Evolutionary conservation across 1,140 invertebrate species (phyloP).

Genomic region (Eulimnadia texana): DNA sequence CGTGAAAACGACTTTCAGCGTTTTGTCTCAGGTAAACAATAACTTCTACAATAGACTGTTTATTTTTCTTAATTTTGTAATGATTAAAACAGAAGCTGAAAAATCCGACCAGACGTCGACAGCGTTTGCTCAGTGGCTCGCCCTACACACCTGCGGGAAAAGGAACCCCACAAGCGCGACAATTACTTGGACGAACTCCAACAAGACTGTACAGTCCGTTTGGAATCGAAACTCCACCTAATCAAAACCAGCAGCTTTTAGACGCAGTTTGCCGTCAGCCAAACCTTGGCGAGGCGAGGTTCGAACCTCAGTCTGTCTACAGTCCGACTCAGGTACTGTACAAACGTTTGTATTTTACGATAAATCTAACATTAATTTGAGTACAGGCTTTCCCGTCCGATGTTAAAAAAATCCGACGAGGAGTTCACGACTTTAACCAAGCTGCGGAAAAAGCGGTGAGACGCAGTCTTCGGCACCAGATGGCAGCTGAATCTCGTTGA

Average conservation of each 20-base stretch:
- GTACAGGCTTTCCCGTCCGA: slow-evolving; percentile 10
- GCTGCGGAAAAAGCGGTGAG: slow-evolving; percentile 13
- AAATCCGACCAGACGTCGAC: slow-evolving; percentile 38
- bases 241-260: slow-evolving; percentile 16
- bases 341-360: background rate
- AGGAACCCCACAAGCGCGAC: slow-evolving; percentile 26
- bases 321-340: background rate
- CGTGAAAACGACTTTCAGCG: slow-evolving; percentile 38
- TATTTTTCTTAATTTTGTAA: slow-evolving; percentile 4
- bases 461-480: slow-evolving; percentile 13
- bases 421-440: slow-evolving; percentile 14
- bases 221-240: slow-evolving; percentile 40
- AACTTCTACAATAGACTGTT: slow-evolving; percentile 1
- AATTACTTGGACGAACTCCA: slow-evolving; percentile 41
- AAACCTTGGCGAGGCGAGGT: background rate
- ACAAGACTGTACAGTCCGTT: slow-evolving; percentile 48
- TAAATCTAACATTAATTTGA: background rate
- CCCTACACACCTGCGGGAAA: slow-evolving; percentile 31
- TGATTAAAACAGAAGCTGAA: slow-evolving; percentile 34
- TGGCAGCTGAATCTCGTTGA: slow-evolving; percentile 2
- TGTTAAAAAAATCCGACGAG: slow-evolving; percentile 10
- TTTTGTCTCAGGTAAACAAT: slow-evolving; percentile 38
- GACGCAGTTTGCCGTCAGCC: slow-evolving; percentile 7
- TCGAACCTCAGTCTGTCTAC: background rate
- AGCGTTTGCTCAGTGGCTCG: slow-evolving; percentile 37